These are phyloP conservation scores for Linyphia triangularis DNA, from an alignment of 2,888 invertebrate species.

Conservation along the genomic window DNA sequence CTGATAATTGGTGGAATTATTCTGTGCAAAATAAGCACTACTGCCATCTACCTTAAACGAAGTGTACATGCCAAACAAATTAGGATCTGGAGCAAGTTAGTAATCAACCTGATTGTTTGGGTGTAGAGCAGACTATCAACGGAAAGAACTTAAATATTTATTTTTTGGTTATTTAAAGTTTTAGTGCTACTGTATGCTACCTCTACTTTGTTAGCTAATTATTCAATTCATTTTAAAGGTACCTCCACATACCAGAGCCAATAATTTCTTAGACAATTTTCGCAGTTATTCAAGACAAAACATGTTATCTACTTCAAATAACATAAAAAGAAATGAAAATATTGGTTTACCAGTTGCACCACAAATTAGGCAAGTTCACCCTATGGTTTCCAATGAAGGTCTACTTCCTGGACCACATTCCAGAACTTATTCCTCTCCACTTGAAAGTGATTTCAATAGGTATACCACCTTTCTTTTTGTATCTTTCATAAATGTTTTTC, in stretches of 20 bases:
- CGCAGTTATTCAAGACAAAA: conserved; percentile 94
- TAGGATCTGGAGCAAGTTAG: too few relatives aligned
- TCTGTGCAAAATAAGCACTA: too few relatives aligned
- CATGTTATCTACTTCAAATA: conserved; percentile 82
- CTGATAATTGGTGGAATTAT: too few relatives aligned
- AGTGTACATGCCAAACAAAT: too few relatives aligned
- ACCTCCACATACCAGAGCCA: conserved; percentile 92
- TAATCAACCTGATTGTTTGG: too few relatives aligned
- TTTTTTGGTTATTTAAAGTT: too few relatives aligned
- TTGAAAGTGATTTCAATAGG: conserved; percentile 35
- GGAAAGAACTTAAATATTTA: too few relatives aligned
- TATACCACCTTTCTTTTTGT: neutral
- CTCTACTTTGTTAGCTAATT: too few relatives aligned
- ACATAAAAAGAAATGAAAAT: conserved; percentile 71
- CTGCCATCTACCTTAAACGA: too few relatives aligned
- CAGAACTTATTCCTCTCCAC: neutral
- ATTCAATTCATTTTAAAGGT: conserved; percentile 87
- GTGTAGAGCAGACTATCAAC: too few relatives aligned
- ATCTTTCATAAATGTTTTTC: neutral
- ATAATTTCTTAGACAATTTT: conserved; percentile 97
- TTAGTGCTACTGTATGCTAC: too few relatives aligned
- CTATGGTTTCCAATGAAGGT: conserved; percentile 57
- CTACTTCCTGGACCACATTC: neutral
- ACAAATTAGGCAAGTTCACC: conserved; percentile 58
- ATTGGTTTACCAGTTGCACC: conserved; percentile 33